These are phyloP conservation scores for Drosophila sturtevanti DNA, from an alignment of 1,140 invertebrate genomes.

Conservation along the genomic window DNA sequence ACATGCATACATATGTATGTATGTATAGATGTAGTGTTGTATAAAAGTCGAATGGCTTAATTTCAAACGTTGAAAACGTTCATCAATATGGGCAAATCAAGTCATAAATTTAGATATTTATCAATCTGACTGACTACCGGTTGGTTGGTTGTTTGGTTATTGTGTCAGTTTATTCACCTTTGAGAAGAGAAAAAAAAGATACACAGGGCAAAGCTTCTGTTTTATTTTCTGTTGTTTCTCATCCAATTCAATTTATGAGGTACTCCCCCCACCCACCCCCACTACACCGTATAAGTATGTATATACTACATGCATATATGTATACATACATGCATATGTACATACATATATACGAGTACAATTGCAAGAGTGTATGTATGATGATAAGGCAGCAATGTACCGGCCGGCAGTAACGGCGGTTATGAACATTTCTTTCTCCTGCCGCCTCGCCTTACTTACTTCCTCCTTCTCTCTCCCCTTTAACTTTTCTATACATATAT, in stretches of 20 bases:
- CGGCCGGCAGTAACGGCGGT: not conserved
- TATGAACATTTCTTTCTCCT: too few species aligned
- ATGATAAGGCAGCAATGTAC: conserved; percentile 37
- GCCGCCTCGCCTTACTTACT: too few species aligned
- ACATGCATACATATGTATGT: not conserved
- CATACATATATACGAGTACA: too few species aligned
- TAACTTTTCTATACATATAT: not conserved
- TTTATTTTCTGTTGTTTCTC: conserved; percentile 1
- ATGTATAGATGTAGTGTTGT: too few species aligned
- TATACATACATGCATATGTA: too few species aligned
- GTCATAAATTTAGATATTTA: conserved; percentile 4
- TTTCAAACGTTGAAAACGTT: not conserved
- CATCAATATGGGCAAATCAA: conserved; percentile 6
- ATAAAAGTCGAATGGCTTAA: too few species aligned
- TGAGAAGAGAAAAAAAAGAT: too few species aligned
- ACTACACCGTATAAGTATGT: too few species aligned
- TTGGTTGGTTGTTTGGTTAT: not conserved
- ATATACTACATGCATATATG: too few species aligned
- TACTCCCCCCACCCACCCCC: too few species aligned
- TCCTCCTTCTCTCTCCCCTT: not conserved
- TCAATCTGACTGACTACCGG: not conserved
- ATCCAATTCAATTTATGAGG: conserved; percentile 22
- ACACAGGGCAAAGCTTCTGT: not conserved
- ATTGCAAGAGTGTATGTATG: too few species aligned
- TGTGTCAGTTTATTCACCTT: conserved; percentile 4